Evolutionary conservation across 2,888 invertebrate genomes (phyloP), one percentile per base, ranked within the genome.

Genomic region (Ischnus inquisitorius): DNA sequence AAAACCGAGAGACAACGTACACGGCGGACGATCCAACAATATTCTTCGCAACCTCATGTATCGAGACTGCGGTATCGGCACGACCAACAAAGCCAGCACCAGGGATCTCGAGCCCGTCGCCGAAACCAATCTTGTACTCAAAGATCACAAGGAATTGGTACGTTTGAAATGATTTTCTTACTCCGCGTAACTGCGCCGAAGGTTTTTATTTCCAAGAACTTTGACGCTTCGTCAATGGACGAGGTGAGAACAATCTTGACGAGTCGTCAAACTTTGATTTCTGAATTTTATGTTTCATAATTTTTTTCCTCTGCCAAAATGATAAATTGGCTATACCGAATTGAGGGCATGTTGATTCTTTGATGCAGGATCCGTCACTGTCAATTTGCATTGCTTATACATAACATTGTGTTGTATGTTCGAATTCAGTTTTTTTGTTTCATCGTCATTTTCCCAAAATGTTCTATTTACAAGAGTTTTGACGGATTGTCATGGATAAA

Each of bases 71-170:
- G 93, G 93, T 41, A 82, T 92, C 16, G 88, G 86, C 28, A 89
- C 88, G 25, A 86, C 88, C 6, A 88, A 89, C 65, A 92, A 89
- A 86, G 89, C 94, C 34, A 95, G 94, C 87, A 95, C 94, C 75
- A 94, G 93, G 57, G 95, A 95, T 62, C 94, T 96, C 81, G 95
- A 95, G 91, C 95, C 95, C 87, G 94, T 95, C 85, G 96, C 96
- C n/a, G 96, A 96, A 91, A 95, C 95, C 88, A 95, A 95, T 87
- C 94, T 96, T 84, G 95, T 96, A 19, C 94, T 95, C 87, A 96
- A 96, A 86, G 90, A 92, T 89, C 94, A 95, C 86, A 94, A 95
- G 89, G 96, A 96, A 93, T 94, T 95, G 94, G 96, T 96, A 93
- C 93, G 94, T 46, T 39, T 1, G 1, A 57, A 28, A 43, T 25